Base-by-base conservation (phyloP, 2,113 vertebrate genomes). In the Oncorhynchus tshawytscha region DNA sequence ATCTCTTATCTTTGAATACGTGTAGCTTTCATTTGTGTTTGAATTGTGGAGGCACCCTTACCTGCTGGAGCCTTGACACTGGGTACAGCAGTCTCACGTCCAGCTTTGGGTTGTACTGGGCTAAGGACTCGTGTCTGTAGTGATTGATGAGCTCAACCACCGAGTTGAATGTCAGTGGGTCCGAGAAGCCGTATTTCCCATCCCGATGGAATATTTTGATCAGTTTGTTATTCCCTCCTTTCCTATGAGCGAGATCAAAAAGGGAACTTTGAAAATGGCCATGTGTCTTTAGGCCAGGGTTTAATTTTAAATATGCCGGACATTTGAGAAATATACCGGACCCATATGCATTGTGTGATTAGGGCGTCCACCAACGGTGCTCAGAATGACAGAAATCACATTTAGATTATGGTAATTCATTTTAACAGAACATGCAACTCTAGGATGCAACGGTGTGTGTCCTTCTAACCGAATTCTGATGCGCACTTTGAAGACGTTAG, bases 161-260 rank as follows among this genome's bases (percentile, higher is more conserved):
- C 0, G 98, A 99, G 91, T 90, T 97, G 94, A 99, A 99, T 0
- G 98, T 99, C 78, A 99, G 78, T 18, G 98, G 97, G 90, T 99
- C 98, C 3, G 98, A 99, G 93, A 99, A 99, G 84, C 98, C 97
- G 0, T 99, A 99, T 91, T 99, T 99, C 11, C 97, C 97, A 91
- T 99, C 98, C 48, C 96, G 96, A 29, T 99, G 97, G 93, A 99
- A 99, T 85, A 99, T 99, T 92, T 99, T 99, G 69, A 99, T 99
- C 89, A 99, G 94, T 79, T 99, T 99, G 92, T 99, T 99, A 94
- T 99, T 99, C 89, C 98, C 98, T 87, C 98, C 98, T 93, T 99
- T 99, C 94, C 98, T 99, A 92, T 34, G 20, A 74, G 91, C 87
- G 82, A 6, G 18, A n/a, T 22, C 7, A n/a, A 62, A 39, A 27